Evolutionary conservation across 2,797 vertebrate species (phyloP).

Genomic region (Peromyscus nudipes): DNA sequence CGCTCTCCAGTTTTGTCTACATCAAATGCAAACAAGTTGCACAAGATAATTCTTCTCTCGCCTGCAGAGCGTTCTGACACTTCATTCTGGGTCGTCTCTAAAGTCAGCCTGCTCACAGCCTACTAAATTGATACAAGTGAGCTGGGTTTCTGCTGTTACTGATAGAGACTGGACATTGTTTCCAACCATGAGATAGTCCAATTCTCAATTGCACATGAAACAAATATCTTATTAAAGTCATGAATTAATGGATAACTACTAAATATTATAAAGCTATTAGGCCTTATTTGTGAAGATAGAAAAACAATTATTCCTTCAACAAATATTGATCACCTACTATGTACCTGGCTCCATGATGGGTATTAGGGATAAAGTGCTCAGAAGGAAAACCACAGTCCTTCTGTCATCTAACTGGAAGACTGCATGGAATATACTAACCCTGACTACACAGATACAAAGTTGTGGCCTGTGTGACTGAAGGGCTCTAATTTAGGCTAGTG

Average conservation of each 20-base stretch:
- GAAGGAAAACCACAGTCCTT: background rate
- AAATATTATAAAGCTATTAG: background rate
- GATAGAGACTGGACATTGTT: conserved; percentile 41
- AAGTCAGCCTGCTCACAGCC: conserved; percentile 23
- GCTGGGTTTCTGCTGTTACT: conserved; percentile 32
- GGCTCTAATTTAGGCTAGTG: background rate
- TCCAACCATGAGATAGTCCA: conserved; percentile 14
- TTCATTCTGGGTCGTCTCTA: conserved; percentile 50
- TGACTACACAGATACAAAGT: background rate
- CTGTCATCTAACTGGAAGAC: background rate
- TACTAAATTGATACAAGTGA: conserved; percentile 24
- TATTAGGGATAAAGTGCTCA: background rate
- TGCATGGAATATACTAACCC: background rate
- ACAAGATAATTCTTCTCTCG: conserved; percentile 31
- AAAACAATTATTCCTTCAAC: conserved; percentile 22
- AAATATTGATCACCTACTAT: background rate
- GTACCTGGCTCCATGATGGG: background rate
- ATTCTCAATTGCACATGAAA: conserved; percentile 43
- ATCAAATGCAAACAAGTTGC: conserved; percentile 48
- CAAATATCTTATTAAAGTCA: conserved; percentile 39
- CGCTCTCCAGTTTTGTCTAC: background rate
- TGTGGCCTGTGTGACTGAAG: background rate
- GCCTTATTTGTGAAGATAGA: conserved; percentile 15
- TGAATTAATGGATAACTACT: background rate
- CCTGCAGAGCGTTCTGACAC: background rate